These are phyloP conservation scores for Otolemur garnettii DNA, from an alignment of 2,113 vertebrate species.

Conservation along the genomic window DNA sequence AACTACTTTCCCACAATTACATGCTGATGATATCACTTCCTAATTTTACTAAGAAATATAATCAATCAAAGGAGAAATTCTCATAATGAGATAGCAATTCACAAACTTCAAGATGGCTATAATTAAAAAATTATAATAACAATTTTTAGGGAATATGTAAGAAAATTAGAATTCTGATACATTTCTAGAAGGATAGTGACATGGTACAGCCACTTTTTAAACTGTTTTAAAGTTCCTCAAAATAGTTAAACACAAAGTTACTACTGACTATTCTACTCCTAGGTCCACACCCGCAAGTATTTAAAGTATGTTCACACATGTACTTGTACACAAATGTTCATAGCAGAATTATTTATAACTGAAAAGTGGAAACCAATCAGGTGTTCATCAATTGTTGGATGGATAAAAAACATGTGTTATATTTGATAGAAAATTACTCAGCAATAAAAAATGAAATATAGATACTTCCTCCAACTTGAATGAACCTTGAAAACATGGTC, in stretches of 20 bases:
- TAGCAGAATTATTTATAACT: neutral
- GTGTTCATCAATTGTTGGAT: neutral
- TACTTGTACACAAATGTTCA: neutral
- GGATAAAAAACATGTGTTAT: neutral
- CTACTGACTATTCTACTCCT: neutral
- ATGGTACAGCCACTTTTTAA: neutral
- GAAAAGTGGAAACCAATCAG: neutral
- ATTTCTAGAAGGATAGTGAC: neutral
- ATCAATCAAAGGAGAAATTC: neutral
- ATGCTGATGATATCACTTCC: neutral
- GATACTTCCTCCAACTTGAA: neutral
- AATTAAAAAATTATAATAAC: neutral
- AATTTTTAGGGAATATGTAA: neutral
- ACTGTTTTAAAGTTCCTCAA: neutral
- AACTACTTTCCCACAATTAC: neutral
- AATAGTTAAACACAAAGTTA: neutral
- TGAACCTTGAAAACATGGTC: neutral
- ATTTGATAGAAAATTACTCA: neutral
- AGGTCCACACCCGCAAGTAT: neutral
- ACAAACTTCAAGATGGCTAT: neutral
- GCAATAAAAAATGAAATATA: neutral
- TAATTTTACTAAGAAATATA: conserved; percentile 36
- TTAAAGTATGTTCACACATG: neutral
- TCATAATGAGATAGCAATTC: neutral
- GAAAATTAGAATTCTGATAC: neutral